Base-by-base conservation (phyloP, 2,113 vertebrate genomes). In the Mystacornis crossleyi region DNA sequence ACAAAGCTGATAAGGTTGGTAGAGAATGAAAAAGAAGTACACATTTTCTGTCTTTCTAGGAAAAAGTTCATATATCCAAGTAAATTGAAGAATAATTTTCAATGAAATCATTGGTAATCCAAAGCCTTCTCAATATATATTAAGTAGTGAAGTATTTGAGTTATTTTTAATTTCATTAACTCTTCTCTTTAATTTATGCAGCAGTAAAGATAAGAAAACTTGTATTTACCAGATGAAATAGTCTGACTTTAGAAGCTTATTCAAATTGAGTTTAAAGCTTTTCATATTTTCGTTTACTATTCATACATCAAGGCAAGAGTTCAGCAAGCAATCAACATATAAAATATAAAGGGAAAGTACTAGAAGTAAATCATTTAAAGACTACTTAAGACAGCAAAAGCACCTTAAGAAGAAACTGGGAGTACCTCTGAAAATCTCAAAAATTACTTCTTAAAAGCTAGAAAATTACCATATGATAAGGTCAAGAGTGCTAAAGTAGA, bases 401-500 rank as follows among this genome's bases (percentile, higher is more conserved):
- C 83, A 94, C 33, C 86, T 97, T 91, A 85, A 87, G 90, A 93
- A 97, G 73, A 97, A 97, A 93, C 26, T 28, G 57, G 65, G 69
- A 96, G 71, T 86, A 66, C 21, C 66, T 96, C 72, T 58, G 61
- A 92, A 96, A 95, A 47, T 92, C 60, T 94, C 80, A 91, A 95
- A 94, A 96, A 96, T 88, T 81, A 96, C 92, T 86, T 95, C 94
- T 95, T 93, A 95, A 96, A 95, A 69, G 58, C 82, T 60, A 77
- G 71, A 91, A 67, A 96, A 96, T 96, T 97, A 96, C 75, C 81
- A 58, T 81, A 94, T 38, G 87, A 96, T 96, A 97, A 97, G 95
- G 96, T 96, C 93, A 96, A 96, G 95, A 96, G 95, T 82, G 50
- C 47, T 95, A 90, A 95, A 97, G 92, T 96, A 95, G 94, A 78